Percentiles rank a stretch among this genome's conserved stretches.
phyloP scores from a whole-genome alignment of 2,113 vertebrate genomes.

The Phasianus colchicus region DNA sequence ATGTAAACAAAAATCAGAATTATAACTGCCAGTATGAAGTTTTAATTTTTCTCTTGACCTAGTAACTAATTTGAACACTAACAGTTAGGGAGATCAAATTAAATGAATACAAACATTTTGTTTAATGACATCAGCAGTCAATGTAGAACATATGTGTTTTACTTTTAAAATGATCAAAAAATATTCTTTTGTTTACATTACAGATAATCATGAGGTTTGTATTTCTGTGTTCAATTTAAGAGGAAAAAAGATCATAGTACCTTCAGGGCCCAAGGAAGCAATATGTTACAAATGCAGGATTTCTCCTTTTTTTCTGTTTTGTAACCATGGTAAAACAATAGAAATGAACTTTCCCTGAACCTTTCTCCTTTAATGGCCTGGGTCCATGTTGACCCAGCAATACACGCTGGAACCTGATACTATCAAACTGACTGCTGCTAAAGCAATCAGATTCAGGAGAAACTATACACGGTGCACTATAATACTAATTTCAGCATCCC shows the following conservation, averaged over 20 bases:
- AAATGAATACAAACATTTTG: slow-evolving; percentile 76
- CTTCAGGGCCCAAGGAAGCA: slow-evolving; percentile 79
- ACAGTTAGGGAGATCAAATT: slow-evolving; percentile 72
- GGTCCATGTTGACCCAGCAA: slow-evolving; percentile 93
- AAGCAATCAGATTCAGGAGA: slow-evolving; percentile 96
- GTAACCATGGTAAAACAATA: slow-evolving; percentile 95
- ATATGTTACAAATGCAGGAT: slow-evolving; percentile 89
- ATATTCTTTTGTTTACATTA: slow-evolving; percentile 80
- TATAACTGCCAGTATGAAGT: slow-evolving; percentile 21
- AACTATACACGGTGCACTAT: slow-evolving; percentile 87
- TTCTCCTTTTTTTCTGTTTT: slow-evolving; percentile 84
- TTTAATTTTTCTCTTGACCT: slow-evolving; percentile 64
- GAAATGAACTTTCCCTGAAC: slow-evolving; percentile 99
- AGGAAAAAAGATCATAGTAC: slow-evolving; percentile 80
- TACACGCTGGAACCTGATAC: slow-evolving; percentile 93
- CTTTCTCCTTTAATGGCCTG: slow-evolving; percentile 94
- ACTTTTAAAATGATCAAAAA: slow-evolving; percentile 75
- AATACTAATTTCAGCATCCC: slow-evolving; percentile 88
- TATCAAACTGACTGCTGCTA: slow-evolving; percentile 91
- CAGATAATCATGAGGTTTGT: slow-evolving; percentile 79
- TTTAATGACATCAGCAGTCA: slow-evolving; percentile 72
- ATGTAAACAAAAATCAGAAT: slow-evolving; percentile 49
- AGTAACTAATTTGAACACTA: slow-evolving; percentile 69
- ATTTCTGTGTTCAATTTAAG: slow-evolving; percentile 88
- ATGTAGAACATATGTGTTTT: slow-evolving; percentile 73